These are phyloP conservation scores for Poeciliopsis presidionis DNA, from an alignment of 2,797 vertebrate species.

Conservation along the genomic window DNA sequence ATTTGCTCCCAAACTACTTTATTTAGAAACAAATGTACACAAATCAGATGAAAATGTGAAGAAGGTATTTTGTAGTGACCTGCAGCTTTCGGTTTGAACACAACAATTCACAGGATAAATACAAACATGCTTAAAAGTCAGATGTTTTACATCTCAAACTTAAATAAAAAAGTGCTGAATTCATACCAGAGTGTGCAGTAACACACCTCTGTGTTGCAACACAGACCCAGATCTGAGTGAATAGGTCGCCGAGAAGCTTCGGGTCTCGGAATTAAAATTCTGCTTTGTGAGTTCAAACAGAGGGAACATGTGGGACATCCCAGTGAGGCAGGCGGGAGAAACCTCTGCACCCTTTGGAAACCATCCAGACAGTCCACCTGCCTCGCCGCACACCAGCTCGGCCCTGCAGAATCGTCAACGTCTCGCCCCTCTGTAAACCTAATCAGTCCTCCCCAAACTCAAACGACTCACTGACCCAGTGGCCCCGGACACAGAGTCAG, in stretches of 20 bases:
- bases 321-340: not conserved
- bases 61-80: too few species aligned
- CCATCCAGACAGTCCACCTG: not conserved
- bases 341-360: not conserved
- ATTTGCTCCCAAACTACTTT: too few species aligned
- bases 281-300: not conserved
- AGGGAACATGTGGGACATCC: not conserved
- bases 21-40: too few species aligned
- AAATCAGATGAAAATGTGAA: too few species aligned
- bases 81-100: too few species aligned
- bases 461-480: slow-evolving; percentile 60
- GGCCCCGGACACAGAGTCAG: slow-evolving; percentile 30
- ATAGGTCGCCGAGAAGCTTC: not conserved
- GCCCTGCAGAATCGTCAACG: not conserved
- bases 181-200: too few species aligned
- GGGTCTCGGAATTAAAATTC: not conserved
- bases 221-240: not conserved
- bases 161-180: too few species aligned
- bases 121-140: too few species aligned
- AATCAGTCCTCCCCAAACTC: slow-evolving; percentile 40
- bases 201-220: not conserved
- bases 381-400: not conserved
- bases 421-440: slow-evolving; percentile 17
- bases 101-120: too few species aligned
- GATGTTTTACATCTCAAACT: too few species aligned